Base-by-base conservation (phyloP, 2,797 vertebrate species). In the Vireo griseus region DNA sequence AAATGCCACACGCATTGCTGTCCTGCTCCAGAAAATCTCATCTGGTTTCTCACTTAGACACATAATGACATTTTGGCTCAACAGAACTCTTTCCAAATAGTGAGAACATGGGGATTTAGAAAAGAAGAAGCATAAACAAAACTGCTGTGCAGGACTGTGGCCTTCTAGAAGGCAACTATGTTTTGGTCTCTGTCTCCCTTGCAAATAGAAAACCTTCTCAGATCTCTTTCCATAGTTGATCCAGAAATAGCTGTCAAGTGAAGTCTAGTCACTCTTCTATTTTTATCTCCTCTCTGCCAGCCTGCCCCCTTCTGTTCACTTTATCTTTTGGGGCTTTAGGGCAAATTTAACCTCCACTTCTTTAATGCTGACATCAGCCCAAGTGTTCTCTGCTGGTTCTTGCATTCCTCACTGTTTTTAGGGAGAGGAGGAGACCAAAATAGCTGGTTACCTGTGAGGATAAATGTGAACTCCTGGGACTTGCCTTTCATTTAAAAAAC, bases 191-290 rank as follows among this genome's bases (percentile, higher is more conserved):
- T 59, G 68, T 80, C 54, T 61, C 42, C 17, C 40, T 86, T 90
- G 58, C 78, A 81, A 91, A 83, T 11, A 81, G 75, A 80, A 92
- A 74, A 52, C 44, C 81, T 74, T 59, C 83, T 91, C 89, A 9
- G 40, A 31, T 90, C 85, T 91, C 76, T 86, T 95, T 89, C 50
- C 39, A 7, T 39, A 62, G 62, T 33, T 81, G 37, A 59, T 93
- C 76, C 83, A 95, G 88, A 94, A 95, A 95, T 88, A 95, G 93
- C 66, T 47, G 55, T 94, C 92, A 84, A 90, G 87, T 88, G 89
- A 92, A 88, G 58, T 91, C 72, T 51, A 81, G 79, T 95, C 91
- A 91, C 65, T 75, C 48, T 67, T 91, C 84, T 96, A 93, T 96
- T 96, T 96, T 89, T 91, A 75, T 80, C 54, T 76, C 18, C 10